Conservation (phyloP, 2,797 vertebrate species). For the Lepilemur ruficaudatus region DNA sequence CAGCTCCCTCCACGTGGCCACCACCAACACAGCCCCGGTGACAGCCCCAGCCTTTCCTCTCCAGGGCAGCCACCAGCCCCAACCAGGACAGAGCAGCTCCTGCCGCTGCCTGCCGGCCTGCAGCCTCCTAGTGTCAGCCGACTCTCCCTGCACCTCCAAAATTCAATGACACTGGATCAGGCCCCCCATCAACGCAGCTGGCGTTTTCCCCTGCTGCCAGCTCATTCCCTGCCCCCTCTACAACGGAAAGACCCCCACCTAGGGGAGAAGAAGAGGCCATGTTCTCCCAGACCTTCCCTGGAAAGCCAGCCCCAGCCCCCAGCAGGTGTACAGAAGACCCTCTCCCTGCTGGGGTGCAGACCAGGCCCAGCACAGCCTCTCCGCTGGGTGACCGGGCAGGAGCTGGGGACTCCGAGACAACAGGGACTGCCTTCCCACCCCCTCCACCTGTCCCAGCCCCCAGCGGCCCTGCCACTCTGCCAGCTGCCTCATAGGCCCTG, state of each 20-base stretch:
- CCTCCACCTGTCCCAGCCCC: neutral
- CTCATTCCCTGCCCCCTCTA: neutral
- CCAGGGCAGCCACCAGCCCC: neutral
- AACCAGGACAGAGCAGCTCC: neutral
- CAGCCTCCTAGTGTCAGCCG: neutral
- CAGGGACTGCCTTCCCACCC: neutral
- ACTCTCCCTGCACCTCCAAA: neutral
- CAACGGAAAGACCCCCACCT: neutral
- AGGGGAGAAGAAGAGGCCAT: neutral
- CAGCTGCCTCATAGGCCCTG: neutral
- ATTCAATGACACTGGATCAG: neutral
- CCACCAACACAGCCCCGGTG: conserved; percentile 54
- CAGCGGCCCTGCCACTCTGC: conserved; percentile 44
- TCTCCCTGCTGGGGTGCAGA: neutral
- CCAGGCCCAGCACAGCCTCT: conserved; percentile 25
- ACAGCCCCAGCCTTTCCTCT: neutral
- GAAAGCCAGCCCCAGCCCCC: neutral
- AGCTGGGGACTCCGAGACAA: neutral
- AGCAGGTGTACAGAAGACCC: neutral
- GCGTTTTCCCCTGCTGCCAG: neutral
- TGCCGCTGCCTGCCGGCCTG: neutral
- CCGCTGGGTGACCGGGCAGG: neutral
- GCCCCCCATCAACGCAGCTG: neutral
- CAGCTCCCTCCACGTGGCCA: conserved; percentile 76
- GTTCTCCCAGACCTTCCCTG: neutral